phyloP scores from a whole-genome alignment of 2,113 vertebrate genomes.

The Platichthys flesus region DNA sequence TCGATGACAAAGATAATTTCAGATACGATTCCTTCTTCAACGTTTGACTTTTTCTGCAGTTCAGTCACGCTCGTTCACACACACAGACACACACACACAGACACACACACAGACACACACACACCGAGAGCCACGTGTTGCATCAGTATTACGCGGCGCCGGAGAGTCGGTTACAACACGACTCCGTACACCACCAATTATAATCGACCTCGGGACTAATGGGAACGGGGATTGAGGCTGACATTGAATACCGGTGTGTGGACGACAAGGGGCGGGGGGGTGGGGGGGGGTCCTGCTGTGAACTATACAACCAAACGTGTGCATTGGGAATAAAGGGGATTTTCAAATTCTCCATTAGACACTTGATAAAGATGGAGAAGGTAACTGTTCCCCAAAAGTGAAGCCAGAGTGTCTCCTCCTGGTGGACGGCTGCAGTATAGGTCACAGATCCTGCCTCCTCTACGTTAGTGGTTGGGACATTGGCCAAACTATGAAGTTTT shows the following conservation, averaged over 20 bases:
- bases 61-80: conserved; percentile 16
- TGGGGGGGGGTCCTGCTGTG: conserved; percentile 20
- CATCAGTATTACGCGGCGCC: conserved; percentile 58
- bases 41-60: conserved; percentile 18
- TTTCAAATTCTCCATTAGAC: no score
- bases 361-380: no score
- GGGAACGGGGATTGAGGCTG: conserved; percentile 57
- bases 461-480: no score
- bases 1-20: conserved; percentile 31
- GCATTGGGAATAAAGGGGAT: neutral
- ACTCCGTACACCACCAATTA: conserved; percentile 48
- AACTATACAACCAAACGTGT: neutral
- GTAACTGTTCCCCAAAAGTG: no score
- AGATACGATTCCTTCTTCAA: conserved; percentile 16
- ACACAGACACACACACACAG: neutral
- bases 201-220: conserved; percentile 56
- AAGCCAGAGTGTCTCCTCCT: no score
- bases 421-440: no score
- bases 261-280: conserved; percentile 21
- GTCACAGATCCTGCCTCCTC: no score
- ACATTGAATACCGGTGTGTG: conserved; percentile 33
- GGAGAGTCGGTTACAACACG: conserved; percentile 47
- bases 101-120: conserved; percentile 1
- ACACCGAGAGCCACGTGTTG: conserved; percentile 45
- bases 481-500: no score